phyloP scores from a whole-genome alignment of 2,797 vertebrate species.

The Rhodeus uyekii region DNA sequence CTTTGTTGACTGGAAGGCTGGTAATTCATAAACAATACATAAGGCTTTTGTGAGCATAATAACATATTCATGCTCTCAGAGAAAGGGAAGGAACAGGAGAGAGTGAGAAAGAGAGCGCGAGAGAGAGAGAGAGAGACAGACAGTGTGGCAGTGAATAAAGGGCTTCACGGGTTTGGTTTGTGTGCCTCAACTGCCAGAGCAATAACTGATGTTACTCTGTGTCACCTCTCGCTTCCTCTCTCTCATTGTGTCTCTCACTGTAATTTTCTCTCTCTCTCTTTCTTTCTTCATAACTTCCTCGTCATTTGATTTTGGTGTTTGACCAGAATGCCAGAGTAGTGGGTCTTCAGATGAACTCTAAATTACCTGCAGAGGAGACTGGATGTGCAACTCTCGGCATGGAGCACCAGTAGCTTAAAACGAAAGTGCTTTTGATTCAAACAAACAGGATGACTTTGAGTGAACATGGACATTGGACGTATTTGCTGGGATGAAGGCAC shows the following conservation, averaged over 20 bases:
- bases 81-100: slow-evolving; percentile 58
- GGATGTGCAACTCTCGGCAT: not conserved
- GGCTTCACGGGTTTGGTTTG: slow-evolving; percentile 41
- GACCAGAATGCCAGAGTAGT: slow-evolving; percentile 24
- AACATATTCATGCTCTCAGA: slow-evolving; percentile 98
- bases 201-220: slow-evolving; percentile 36
- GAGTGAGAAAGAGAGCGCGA: slow-evolving; percentile 5
- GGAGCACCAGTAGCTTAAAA: not conserved
- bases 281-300: not conserved
- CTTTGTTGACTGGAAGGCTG: slow-evolving; percentile 97
- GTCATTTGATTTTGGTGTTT: not conserved
- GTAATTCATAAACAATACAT: slow-evolving; percentile 99
- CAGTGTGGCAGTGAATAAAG: slow-evolving; percentile 45
- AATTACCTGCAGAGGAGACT: slow-evolving; percentile 3
- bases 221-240: slow-evolving; percentile 4
- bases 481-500: not conserved
- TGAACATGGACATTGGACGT: not conserved
- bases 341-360: not conserved
- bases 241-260: not conserved
- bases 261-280: slow-evolving; percentile 4
- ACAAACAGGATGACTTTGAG: not conserved
- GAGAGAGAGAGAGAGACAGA: not conserved
- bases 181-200: slow-evolving; percentile 9
- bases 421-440: not conserved
- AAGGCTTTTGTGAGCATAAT: slow-evolving; percentile 96